phyloP scores from a whole-genome alignment of 2,797 vertebrate species.

The Cichlasoma orientale region DNA sequence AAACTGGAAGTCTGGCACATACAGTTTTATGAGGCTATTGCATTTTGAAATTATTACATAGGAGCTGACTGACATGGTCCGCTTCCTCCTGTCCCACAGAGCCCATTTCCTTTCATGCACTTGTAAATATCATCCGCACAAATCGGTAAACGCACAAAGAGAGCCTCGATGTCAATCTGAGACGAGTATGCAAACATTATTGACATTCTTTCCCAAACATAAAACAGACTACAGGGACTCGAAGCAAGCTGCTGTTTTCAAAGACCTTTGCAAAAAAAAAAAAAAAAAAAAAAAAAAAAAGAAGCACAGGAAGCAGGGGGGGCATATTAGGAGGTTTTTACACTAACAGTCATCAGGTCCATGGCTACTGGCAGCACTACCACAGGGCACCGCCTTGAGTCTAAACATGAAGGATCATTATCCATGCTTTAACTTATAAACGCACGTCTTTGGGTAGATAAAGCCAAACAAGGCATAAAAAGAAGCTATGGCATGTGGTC shows the following conservation, averaged over 20 bases:
- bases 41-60: constrained; percentile 30
- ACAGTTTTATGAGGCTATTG: constrained; percentile 31
- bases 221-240: constrained; percentile 17
- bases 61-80: background rate
- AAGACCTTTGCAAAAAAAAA: constrained; percentile 1
- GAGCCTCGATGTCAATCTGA: constrained; percentile 12
- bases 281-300: constrained; percentile 17
- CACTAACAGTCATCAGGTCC: constrained; percentile 58
- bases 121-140: background rate
- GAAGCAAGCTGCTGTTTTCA: constrained; percentile 33
- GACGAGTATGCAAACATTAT: background rate
- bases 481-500: constrained; percentile 48
- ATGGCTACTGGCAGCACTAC: no score
- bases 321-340: constrained; percentile 47
- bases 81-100: background rate
- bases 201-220: constrained; percentile 21
- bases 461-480: constrained; percentile 54
- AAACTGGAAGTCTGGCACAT: constrained; percentile 20
- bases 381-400: constrained; percentile 51
- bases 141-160: background rate
- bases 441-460: constrained; percentile 65
- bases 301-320: constrained; percentile 23
- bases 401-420: constrained; percentile 46
- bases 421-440: constrained; percentile 47
- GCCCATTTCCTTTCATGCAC: background rate